These are phyloP conservation scores for Drosophila prosaltans DNA, from an alignment of 1,140 invertebrate species.

Conservation along the genomic window DNA sequence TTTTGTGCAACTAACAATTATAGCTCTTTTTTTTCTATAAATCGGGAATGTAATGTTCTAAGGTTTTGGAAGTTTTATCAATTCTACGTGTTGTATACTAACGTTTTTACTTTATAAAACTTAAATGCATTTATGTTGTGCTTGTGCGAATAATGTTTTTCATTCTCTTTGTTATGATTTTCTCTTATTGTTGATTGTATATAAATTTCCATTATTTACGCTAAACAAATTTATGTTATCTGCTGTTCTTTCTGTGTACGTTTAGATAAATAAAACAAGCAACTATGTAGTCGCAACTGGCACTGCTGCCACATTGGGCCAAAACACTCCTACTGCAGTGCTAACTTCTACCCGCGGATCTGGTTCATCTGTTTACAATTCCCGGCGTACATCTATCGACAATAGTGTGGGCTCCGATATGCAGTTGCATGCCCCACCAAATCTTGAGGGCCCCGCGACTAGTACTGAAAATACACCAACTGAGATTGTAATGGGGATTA, in stretches of 20 bases:
- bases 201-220: neutral
- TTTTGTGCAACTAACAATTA: neutral
- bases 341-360: conserved; percentile 72
- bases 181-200: conserved; percentile 13
- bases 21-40: neutral
- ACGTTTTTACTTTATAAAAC: conserved; percentile 46
- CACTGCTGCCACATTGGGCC: conserved; percentile 53
- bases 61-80: conserved; percentile 28
- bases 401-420: conserved; percentile 74
- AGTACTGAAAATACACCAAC: conserved; percentile 50
- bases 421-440: conserved; percentile 58
- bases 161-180: neutral
- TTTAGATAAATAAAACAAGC: conserved; percentile 52
- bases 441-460: conserved; percentile 43
- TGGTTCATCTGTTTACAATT: conserved; percentile 79
- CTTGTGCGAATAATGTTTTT: conserved; percentile 21
- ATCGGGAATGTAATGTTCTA: neutral
- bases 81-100: conserved; percentile 46
- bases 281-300: conserved; percentile 39
- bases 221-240: neutral
- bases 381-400: conserved; percentile 78
- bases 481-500: conserved; percentile 33
- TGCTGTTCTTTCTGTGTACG: neutral
- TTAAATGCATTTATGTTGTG: conserved; percentile 42
- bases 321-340: conserved; percentile 68